Conservation (phyloP, 2,797 vertebrate species). For the Chelonia mydas region DNA sequence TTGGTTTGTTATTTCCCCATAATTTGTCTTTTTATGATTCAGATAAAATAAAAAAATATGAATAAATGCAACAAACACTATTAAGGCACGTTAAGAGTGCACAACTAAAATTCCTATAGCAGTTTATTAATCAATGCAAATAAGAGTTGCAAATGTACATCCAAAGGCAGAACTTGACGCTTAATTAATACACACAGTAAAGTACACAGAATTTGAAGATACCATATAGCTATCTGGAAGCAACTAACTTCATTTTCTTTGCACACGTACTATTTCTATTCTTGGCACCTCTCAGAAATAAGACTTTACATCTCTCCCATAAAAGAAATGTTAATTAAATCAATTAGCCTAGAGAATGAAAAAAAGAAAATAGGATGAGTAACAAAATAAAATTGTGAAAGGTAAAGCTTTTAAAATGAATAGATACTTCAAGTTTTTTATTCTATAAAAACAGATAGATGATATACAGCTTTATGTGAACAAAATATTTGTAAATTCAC, state of each 20-base stretch:
- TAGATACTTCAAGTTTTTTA: neutral
- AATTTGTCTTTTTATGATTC: neutral
- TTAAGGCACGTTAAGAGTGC: neutral
- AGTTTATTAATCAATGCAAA: neutral
- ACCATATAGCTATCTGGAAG: neutral
- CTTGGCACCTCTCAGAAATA: neutral
- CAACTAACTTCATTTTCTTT: neutral
- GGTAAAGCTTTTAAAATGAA: neutral
- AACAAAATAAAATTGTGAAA: neutral
- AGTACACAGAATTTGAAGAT: neutral
- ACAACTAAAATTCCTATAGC: neutral
- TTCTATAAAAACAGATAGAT: neutral
- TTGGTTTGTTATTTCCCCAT: neutral
- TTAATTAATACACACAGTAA: neutral
- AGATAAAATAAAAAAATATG: neutral
- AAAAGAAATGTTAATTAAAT: conserved; percentile 10
- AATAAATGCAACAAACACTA: neutral
- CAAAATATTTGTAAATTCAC: conserved; percentile 9
- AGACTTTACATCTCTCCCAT: neutral
- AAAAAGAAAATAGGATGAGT: neutral
- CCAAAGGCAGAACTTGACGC: neutral
- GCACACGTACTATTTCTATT: neutral
- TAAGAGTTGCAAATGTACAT: neutral
- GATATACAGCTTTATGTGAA: neutral
- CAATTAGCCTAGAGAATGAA: neutral